Evolutionary conservation across 2,888 invertebrate species (phyloP), one percentile per base, ranked within the genome.

Genomic region (Leptopilina drosophilae): DNA sequence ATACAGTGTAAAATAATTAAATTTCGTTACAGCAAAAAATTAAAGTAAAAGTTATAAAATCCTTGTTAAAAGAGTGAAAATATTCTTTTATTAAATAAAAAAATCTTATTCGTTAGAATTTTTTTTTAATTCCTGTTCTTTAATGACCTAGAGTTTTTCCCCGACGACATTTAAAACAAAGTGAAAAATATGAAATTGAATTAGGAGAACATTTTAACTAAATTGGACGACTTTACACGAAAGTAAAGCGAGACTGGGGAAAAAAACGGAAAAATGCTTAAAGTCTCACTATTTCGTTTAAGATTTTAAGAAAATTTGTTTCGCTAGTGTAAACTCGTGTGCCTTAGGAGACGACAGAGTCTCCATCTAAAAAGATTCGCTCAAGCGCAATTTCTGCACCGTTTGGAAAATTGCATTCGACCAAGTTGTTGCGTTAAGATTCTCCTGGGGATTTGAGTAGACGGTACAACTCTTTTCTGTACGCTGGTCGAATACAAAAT

Each of bases 401-500:
- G 78, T 76, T 78, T 78, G 77, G 77, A 77, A 84, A 84, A 84
- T 82, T 84, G 81, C 80, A 84, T 84, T 84, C 80, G 82, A 81
- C 81, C 82, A 82, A 84, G 82, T 82, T 80, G 81, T 84, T 82
- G 82, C 79, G 82, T 82, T 84, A 82, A 82, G 82, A 82, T 81
- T 78, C 82, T 80, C 65, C 76, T 66, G 76, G 82, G 77, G 77
- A 81, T 80, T 78, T 78, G 8, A 73, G 56, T 59, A n/a, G 56
- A 56, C 33, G 69, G 73, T 73, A 73, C 73, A 73, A 73, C 56
- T 59, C 73, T 73, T 78, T 76, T 20, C 59, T 11, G 59, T 66
- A 65, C 78, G 78, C 76, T 76, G 76, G 66, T 65, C 40, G 78
- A 78, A 78, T 78, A 78, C 78, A 78, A 78, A 49, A 78, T 78